Evolutionary conservation across 1,140 invertebrate genomes (phyloP).

Genomic region (Elysia chlorotica): DNA sequence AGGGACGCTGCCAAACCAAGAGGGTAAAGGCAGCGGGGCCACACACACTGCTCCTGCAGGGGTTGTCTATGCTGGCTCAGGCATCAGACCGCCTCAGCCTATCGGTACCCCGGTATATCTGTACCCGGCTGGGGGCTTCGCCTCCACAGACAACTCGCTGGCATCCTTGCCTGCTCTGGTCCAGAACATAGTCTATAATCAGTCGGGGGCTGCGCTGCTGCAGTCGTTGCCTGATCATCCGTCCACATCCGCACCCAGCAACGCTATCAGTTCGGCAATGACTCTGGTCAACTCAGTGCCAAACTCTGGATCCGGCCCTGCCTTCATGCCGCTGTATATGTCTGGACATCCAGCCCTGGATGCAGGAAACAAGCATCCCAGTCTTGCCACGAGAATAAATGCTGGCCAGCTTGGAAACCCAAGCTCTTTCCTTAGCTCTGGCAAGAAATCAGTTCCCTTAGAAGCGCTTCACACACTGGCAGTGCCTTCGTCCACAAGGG

Average conservation of each 20-base stretch:
- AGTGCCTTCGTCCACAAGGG: background rate
- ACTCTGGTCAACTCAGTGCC: background rate
- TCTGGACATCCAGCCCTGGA: background rate
- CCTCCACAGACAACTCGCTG: slow-evolving; percentile 5
- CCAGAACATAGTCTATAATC: slow-evolving; percentile 14
- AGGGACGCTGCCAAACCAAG: too few relatives aligned
- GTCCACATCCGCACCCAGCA: background rate
- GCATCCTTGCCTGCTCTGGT: slow-evolving; percentile 15
- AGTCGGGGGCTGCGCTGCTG: background rate
- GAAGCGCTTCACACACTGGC: background rate
- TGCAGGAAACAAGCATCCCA: too few relatives aligned
- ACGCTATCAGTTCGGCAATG: background rate
- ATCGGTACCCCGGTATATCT: slow-evolving; percentile 16
- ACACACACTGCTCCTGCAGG: too few relatives aligned
- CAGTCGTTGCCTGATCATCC: background rate
- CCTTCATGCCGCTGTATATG: background rate
- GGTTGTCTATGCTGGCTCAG: background rate
- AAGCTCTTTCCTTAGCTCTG: background rate
- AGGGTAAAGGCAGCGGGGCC: too few relatives aligned
- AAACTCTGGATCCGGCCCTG: background rate
- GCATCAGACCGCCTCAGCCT: background rate
- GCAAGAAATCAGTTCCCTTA: background rate
- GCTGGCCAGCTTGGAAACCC: too few relatives aligned
- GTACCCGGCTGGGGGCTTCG: slow-evolving; percentile 4
- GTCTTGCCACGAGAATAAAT: too few relatives aligned